Evolutionary conservation across 2,888 invertebrate genomes (phyloP).

Genomic region (Ommatoiulus sabulosus): DNA sequence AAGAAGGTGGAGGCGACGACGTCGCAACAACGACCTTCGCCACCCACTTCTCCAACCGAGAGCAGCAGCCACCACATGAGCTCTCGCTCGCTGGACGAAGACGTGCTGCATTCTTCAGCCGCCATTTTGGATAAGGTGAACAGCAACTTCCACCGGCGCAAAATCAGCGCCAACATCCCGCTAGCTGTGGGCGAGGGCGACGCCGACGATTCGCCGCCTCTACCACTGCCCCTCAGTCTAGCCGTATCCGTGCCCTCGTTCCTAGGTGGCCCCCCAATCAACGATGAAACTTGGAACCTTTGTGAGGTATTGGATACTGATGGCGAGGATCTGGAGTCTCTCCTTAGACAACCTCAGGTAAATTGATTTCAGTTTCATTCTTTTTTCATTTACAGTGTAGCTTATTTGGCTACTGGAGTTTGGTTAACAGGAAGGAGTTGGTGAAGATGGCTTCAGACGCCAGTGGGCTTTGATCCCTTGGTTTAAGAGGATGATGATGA

Average conservation of each 20-base stretch:
- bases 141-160: neutral
- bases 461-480: no score
- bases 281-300: slow-evolving; percentile 39
- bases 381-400: no score
- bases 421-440: no score
- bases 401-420: no score
- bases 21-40: neutral
- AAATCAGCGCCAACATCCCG: slow-evolving; percentile 12
- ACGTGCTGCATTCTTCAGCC: neutral
- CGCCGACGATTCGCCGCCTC: neutral
- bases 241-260: slow-evolving; percentile 9
- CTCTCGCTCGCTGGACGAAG: slow-evolving; percentile 51
- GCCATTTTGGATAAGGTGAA: neutral
- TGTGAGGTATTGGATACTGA: slow-evolving; percentile 51
- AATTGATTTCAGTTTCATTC: neutral
- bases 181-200: neutral
- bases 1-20: slow-evolving; percentile 3
- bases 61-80: neutral
- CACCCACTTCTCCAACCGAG: slow-evolving; percentile 2
- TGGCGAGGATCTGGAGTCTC: slow-evolving; percentile 55
- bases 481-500: no score
- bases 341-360: slow-evolving; percentile 57
- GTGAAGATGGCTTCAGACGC: no score
- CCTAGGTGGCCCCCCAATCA: neutral
- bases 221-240: neutral